Evolutionary conservation across 2,888 invertebrate species (phyloP).

Genomic region (Cerastis leucographa): DNA sequence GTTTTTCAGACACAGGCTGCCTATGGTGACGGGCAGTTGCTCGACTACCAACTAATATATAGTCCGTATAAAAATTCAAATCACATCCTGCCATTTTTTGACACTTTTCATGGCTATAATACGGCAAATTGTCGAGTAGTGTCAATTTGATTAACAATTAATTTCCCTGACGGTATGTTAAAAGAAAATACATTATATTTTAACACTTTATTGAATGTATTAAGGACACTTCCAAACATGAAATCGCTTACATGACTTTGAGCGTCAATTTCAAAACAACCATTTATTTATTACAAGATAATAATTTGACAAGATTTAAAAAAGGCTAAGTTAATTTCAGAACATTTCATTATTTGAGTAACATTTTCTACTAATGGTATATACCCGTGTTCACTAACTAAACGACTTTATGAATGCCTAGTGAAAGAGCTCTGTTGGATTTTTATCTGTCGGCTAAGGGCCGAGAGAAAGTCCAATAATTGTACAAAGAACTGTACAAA

Average conservation of each 20-base stretch:
- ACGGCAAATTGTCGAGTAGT: not conserved
- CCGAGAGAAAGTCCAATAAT: not conserved
- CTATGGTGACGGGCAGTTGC: not conserved
- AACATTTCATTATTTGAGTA: not conserved
- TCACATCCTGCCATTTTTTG: not conserved
- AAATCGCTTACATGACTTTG: slow-evolving; percentile 80
- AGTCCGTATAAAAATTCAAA: not conserved
- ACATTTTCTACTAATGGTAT: not conserved
- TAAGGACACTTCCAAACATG: slow-evolving; percentile 87
- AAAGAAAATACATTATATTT: slow-evolving; percentile 53
- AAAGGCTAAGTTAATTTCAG: not conserved
- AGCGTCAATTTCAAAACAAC: slow-evolving; percentile 80
- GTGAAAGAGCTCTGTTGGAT: not conserved
- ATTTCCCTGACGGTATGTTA: not conserved
- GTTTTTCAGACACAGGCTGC: not conserved
- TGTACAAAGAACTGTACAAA: too few relatives aligned
- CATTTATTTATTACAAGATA: slow-evolving; percentile 53
- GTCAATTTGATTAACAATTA: not conserved
- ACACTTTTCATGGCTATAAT: not conserved
- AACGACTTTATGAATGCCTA: not conserved
- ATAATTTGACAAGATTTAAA: slow-evolving; percentile 43
- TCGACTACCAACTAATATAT: not conserved
- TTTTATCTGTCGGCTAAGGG: not conserved
- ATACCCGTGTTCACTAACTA: too few relatives aligned
- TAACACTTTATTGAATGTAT: slow-evolving; percentile 80